Evolutionary conservation across 2,797 vertebrate genomes (phyloP), one percentile per base, ranked within the genome.

Genomic region (Scolopax bukidnonensis): DNA sequence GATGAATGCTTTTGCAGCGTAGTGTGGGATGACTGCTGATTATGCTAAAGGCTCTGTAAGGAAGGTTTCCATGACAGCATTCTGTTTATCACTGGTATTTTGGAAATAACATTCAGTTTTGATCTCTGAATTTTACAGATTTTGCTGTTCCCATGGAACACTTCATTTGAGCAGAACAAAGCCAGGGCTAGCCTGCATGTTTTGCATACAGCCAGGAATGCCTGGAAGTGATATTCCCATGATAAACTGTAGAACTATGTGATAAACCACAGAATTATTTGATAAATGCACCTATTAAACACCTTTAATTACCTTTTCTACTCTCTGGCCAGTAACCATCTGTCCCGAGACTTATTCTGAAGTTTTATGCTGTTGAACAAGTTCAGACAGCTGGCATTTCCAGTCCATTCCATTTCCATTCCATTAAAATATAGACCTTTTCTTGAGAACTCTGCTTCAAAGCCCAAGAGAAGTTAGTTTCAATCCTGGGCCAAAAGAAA

Each of bases 21-120:
- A 75, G 84, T 14, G 13, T 83, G 75, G 76, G 65, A 86, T 73
- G 84, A 76, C n/a, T 78, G 64, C 33, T 11, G 6, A 5, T 57
- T 79, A 59, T n/a, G 38, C 92, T 41, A 60, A 80, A 57, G 75
- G 68, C 47, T 70, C 86, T 80, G 38, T 40, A 75, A 80, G 71
- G 64, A 87, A 91, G 65, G 91, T 95, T 96, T 94, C 95, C 94
- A 94, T 93, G 95, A 78, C 95, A 96, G 84, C 82, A 65, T 81
- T 73, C 30, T 51, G 53, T 79, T 69, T 63, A 82, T 69, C 47
- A 53, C 15, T 19, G 38, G 54, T 89, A 84, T 82, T 84, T 93
- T 91, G 94, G 93, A 93, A 95, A 86, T 57, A 84, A 45, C 67
- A 64, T 54, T 93, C 67, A 45, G 64, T 68, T 93, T 82, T 74